Evolutionary conservation across 2,113 vertebrate species (phyloP).

Genomic region (Siniperca knerii): DNA sequence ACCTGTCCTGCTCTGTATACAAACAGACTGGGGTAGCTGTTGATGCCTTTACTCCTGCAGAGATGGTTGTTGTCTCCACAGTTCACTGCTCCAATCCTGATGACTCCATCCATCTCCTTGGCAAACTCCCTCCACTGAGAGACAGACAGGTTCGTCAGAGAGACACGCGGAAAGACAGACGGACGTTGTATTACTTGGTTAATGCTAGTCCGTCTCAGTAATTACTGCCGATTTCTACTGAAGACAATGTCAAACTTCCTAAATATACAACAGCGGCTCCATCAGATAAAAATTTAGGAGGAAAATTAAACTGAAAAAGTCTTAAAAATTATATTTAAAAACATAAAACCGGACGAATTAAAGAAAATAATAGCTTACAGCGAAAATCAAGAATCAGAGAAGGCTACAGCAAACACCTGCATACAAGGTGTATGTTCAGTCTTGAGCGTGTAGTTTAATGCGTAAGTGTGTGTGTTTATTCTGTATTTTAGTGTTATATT

Average conservation of each 20-base stretch:
- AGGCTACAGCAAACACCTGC: not conserved
- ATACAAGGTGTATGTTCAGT: not conserved
- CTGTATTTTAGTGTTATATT: constrained; percentile 25
- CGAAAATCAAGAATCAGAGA: not conserved
- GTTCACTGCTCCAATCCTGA: constrained; percentile 96
- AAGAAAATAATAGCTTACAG: not conserved
- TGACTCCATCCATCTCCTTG: constrained; percentile 96
- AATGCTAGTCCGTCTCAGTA: not conserved
- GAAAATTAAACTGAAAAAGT: not conserved
- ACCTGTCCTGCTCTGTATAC: constrained; percentile 92
- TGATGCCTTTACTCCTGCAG: constrained; percentile 94
- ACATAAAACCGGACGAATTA: not conserved
- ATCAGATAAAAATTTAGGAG: not conserved
- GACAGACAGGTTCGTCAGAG: not conserved
- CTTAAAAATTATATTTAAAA: not conserved
- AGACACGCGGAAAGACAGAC: not conserved
- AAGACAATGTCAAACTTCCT: not conserved
- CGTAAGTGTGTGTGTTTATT: not conserved
- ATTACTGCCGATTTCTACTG: not conserved
- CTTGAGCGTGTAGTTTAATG: not conserved
- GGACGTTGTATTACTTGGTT: not conserved
- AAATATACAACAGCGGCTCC: not conserved
- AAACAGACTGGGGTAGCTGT: constrained; percentile 94
- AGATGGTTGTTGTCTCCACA: constrained; percentile 95
- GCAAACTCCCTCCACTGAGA: constrained; percentile 96